These are phyloP conservation scores for Petromus typicus DNA, from an alignment of 2,113 vertebrate species.

Conservation along the genomic window DNA sequence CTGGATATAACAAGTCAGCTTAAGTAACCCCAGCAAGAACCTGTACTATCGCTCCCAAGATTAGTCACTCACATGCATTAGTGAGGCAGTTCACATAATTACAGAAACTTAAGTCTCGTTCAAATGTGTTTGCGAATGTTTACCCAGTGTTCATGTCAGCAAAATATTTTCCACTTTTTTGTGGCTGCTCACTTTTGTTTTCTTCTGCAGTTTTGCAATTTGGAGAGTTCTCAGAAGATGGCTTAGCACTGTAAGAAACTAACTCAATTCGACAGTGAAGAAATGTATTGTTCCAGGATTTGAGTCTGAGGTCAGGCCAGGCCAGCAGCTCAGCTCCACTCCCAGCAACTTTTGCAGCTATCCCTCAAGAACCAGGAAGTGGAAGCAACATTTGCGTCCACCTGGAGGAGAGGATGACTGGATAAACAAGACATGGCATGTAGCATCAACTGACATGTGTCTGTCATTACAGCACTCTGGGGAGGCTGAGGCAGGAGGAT, in stretches of 20 bases:
- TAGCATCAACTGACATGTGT: neutral
- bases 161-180: slow-evolving; percentile 38
- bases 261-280: neutral
- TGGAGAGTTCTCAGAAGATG: neutral
- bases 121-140: neutral
- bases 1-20: neutral
- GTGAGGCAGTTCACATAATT: neutral
- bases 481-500: neutral
- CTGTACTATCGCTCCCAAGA: neutral
- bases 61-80: neutral
- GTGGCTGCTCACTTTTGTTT: slow-evolving; percentile 17
- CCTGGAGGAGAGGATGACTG: neutral
- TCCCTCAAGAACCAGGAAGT: neutral
- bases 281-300: neutral
- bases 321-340: neutral
- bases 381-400: neutral
- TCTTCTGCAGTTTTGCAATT: neutral
- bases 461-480: neutral
- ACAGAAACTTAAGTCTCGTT: neutral
- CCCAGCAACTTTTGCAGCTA: neutral
- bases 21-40: neutral
- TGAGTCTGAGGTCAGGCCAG: neutral
- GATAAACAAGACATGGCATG: too few relatives aligned
- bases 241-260: neutral
- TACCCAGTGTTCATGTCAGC: neutral